These are phyloP conservation scores for Aratinga solstitialis DNA, from an alignment of 2,797 vertebrate genomes.

Conservation along the genomic window DNA sequence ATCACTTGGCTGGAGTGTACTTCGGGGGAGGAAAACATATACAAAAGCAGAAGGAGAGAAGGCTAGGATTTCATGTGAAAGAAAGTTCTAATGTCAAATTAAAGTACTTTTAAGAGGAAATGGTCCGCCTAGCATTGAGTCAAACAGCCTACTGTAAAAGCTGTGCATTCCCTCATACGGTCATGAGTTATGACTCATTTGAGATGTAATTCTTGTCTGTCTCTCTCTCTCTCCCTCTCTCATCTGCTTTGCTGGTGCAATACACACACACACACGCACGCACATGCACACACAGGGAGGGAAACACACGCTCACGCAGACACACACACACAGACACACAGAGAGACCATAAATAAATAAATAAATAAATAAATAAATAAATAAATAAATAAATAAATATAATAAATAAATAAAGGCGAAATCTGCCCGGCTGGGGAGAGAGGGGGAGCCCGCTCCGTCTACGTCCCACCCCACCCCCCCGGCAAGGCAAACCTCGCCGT, in stretches of 20 bases:
- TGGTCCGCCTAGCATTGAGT: constrained; percentile 74
- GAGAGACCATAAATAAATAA: neutral
- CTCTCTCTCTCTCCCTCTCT: constrained; percentile 69
- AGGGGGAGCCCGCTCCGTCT: constrained; percentile 19
- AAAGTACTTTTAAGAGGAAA: constrained; percentile 76
- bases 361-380: constrained; percentile 6
- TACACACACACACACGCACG: constrained; percentile 49
- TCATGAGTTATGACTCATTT: constrained; percentile 84
- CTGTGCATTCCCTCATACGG: constrained; percentile 78
- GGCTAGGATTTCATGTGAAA: neutral
- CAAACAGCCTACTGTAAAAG: constrained; percentile 73
- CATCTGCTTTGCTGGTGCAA: constrained; percentile 81
- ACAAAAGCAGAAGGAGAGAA: neutral
- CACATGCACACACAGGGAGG: neutral
- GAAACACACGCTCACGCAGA: neutral
- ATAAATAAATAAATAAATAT: neutral
- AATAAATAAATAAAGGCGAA: constrained; percentile 10
- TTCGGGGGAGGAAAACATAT: neutral
- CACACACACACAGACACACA: neutral
- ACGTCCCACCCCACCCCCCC: constrained; percentile 53
- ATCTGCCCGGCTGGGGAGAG: constrained; percentile 18
- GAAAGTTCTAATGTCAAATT: constrained; percentile 71
- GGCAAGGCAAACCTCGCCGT: constrained; percentile 16
- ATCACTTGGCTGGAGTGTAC: constrained; percentile 56
- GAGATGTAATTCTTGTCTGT: constrained; percentile 82